Conservation (phyloP, 2,113 vertebrate species). For the Bolborhynchus lineola region DNA sequence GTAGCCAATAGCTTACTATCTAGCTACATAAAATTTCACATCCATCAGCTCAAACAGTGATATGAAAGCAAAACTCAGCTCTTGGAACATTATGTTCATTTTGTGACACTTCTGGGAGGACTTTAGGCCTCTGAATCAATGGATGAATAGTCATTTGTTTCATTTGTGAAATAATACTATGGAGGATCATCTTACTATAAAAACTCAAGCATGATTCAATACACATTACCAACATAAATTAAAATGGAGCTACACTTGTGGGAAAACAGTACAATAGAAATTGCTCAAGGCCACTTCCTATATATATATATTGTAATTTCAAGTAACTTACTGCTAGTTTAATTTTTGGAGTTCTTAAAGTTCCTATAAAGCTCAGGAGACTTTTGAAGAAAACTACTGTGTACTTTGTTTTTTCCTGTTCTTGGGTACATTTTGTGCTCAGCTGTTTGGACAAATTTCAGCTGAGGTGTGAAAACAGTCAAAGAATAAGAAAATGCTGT, state of each 20-base stretch:
- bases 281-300: not conserved
- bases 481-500: not conserved
- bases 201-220: not conserved
- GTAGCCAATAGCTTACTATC: not conserved
- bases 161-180: not conserved
- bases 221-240: not conserved
- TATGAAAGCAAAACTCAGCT: not conserved
- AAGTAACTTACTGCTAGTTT: not conserved
- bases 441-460: constrained; percentile 21
- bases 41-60: not conserved
- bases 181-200: not conserved
- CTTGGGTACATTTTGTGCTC: not conserved
- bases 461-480: not conserved
- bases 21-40: not conserved
- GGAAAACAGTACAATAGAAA: not conserved
- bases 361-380: not conserved
- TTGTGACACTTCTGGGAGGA: not conserved
- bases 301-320: not conserved
- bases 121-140: not conserved
- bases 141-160: not conserved
- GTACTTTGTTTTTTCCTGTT: not conserved
- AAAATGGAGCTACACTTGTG: not conserved
- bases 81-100: not conserved
- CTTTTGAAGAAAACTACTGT: not conserved
- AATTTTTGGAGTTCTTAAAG: not conserved